phyloP scores from a whole-genome alignment of 2,113 vertebrate species.

The Silurus glanis region DNA sequence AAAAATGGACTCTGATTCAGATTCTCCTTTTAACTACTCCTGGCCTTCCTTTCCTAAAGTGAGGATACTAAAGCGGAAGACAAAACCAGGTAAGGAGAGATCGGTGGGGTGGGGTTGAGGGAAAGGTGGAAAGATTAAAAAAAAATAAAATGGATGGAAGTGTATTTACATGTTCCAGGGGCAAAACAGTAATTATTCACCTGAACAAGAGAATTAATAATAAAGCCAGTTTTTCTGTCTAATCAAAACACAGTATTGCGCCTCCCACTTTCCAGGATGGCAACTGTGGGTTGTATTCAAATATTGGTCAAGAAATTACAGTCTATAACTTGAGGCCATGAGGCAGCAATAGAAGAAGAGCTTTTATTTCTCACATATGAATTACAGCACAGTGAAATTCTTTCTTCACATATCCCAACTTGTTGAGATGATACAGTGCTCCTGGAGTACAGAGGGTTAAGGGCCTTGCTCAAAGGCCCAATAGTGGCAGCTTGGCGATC shows the following conservation, averaged over 20 bases:
- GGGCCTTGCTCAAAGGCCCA: no score
- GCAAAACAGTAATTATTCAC: not conserved
- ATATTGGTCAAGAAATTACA: not conserved
- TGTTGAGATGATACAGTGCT: no score
- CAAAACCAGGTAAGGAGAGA: constrained; percentile 84
- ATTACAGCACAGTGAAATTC: no score
- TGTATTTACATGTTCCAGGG: not conserved
- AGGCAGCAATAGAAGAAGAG: no score
- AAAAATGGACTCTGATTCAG: constrained; percentile 94
- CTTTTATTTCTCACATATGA: no score
- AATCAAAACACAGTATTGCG: not conserved
- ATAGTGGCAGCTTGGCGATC: no score
- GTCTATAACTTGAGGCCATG: not conserved
- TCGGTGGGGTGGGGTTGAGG: not conserved
- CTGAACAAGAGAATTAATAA: not conserved
- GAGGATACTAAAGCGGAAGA: constrained; percentile 86
- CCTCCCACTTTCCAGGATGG: not conserved
- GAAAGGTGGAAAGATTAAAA: no score
- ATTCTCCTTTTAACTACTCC: constrained; percentile 98
- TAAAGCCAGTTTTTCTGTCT: not conserved
- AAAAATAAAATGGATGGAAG: not conserved
- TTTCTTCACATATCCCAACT: no score
- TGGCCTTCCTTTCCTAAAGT: constrained; percentile 97
- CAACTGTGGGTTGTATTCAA: not conserved
- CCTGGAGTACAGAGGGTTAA: no score